A percentile compares a stretch with the other conserved stretches of the same genome.
Conservation (phyloP, 1,140 invertebrate species). For the Bicyclus anynana region DNA sequence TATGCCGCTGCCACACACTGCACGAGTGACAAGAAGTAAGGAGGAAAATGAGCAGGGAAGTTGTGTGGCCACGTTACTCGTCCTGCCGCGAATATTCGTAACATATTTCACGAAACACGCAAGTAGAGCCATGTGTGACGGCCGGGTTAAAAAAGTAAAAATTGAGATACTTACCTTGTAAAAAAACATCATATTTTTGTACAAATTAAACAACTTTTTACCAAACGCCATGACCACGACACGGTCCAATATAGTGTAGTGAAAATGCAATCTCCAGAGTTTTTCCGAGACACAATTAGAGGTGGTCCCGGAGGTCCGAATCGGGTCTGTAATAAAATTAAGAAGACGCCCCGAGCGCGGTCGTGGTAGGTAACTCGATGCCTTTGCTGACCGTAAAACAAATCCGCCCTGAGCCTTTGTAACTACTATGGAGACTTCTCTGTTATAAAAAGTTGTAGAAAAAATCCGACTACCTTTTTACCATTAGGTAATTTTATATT, state of each 20-base stretch:
- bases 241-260: neutral
- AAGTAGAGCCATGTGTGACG: too few relatives aligned
- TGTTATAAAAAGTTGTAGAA: neutral
- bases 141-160: too few relatives aligned
- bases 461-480: neutral
- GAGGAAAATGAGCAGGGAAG: too few relatives aligned
- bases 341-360: slow-evolving; percentile 59
- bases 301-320: slow-evolving; percentile 51
- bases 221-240: neutral
- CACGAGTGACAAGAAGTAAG: too few relatives aligned
- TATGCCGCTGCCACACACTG: too few relatives aligned
- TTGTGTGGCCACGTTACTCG: too few relatives aligned
- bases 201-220: too few relatives aligned
- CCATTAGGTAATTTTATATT: neutral
- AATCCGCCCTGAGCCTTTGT: slow-evolving; percentile 52
- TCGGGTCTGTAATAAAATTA: slow-evolving; percentile 73
- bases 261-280: slow-evolving; percentile 36
- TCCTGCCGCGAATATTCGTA: too few relatives aligned
- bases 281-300: slow-evolving; percentile 70
- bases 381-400: slow-evolving; percentile 69
- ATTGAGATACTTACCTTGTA: too few relatives aligned
- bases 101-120: too few relatives aligned
- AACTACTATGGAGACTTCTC: slow-evolving; percentile 26
- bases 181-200: too few relatives aligned
- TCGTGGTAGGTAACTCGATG: slow-evolving; percentile 64